phyloP scores from a whole-genome alignment of 1,140 invertebrate genomes.

The Nasonia giraulti region DNA sequence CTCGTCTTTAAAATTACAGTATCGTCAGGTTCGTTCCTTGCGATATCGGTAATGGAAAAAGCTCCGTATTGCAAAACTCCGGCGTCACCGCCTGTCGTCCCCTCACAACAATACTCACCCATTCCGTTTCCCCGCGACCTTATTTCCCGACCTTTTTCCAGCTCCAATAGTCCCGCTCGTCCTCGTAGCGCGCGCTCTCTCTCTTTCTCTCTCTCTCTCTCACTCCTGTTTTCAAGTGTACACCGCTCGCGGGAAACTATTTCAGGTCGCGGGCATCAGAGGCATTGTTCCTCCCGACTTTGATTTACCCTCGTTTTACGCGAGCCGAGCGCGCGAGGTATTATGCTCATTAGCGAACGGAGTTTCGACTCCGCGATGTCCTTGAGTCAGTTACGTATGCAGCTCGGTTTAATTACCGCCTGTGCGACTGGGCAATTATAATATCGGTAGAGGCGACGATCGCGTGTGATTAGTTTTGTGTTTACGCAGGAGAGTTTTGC shows the following conservation, averaged over 20 bases:
- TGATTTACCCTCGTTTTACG: constrained; percentile 40
- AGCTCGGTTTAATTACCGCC: no score
- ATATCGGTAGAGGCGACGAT: no score
- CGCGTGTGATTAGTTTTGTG: no score
- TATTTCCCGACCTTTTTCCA: constrained; percentile 17
- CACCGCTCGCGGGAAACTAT: constrained; percentile 5
- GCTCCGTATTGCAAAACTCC: neutral
- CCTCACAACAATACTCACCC: neutral
- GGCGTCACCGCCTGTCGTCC: neutral
- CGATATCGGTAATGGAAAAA: no score
- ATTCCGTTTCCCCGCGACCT: neutral
- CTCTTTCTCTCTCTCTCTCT: neutral
- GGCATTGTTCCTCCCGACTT: constrained; percentile 19
- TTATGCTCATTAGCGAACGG: constrained; percentile 22
- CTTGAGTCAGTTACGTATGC: constrained; percentile 1
- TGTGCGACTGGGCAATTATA: no score
- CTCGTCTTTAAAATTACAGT: no score
- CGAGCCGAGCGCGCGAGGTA: neutral
- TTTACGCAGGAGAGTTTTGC: no score
- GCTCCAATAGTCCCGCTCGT: neutral
- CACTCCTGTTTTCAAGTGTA: constrained; percentile 7
- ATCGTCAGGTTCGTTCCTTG: no score
- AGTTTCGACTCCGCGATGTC: neutral
- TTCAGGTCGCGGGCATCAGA: neutral
- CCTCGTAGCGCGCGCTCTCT: no score